Evolutionary conservation across 2,113 vertebrate species (phyloP).

Genomic region (Cyanocitta stelleri): DNA sequence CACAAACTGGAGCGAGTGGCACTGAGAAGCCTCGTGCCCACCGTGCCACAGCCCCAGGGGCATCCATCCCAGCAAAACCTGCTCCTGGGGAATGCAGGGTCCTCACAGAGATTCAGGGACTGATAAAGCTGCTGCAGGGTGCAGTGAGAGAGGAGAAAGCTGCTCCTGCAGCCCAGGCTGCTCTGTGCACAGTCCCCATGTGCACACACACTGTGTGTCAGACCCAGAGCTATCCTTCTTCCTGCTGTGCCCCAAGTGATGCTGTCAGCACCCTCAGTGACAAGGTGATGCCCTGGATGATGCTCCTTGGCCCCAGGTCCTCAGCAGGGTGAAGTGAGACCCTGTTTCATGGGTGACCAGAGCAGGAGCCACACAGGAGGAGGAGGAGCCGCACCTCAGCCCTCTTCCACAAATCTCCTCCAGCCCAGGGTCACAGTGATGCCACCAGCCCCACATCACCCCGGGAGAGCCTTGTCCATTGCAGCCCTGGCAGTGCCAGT

Average conservation of each 20-base stretch:
- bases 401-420: not conserved
- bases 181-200: fast-evolving
- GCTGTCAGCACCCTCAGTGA: not conserved
- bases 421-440: not conserved
- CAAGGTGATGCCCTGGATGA: too few relatives aligned
- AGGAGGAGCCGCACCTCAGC: not conserved
- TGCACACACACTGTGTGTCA: not conserved
- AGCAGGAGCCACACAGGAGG: not conserved
- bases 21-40: fast-evolving
- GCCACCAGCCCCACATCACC: not conserved
- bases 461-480: fast-evolving
- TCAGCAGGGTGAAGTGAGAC: not conserved
- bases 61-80: not conserved
- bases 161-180: not conserved
- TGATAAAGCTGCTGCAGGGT: not conserved
- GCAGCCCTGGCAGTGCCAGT: not conserved
- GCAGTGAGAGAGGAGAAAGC: not conserved
- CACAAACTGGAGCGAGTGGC: fast-evolving
- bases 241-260: not conserved
- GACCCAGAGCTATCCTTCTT: not conserved
- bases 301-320: too few relatives aligned
- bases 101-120: not conserved
- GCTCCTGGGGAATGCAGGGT: not conserved
- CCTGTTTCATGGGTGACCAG: not conserved
- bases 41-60: fast-evolving